phyloP scores from a whole-genome alignment of 2,113 vertebrate genomes.

The Varanus salvator region DNA sequence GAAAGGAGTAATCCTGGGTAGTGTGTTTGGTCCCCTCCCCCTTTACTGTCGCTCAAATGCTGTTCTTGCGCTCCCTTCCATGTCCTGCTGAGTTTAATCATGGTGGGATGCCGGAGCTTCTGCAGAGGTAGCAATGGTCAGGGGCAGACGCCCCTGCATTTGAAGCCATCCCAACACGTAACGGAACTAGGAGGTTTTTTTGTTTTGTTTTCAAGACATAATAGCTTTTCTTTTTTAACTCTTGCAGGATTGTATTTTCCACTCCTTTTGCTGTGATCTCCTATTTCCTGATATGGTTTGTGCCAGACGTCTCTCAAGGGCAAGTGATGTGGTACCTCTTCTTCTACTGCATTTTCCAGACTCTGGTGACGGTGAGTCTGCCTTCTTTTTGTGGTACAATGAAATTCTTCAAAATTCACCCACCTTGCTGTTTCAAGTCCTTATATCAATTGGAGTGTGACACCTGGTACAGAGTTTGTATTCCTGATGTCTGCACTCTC shows the following conservation, averaged over 20 bases:
- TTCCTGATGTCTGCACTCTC: background rate
- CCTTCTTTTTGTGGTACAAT: background rate
- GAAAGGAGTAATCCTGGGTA: background rate
- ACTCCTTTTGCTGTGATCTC: slow-evolving; percentile 88
- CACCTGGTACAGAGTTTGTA: background rate
- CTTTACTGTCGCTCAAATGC: background rate
- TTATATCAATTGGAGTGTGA: background rate
- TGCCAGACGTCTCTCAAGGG: slow-evolving; percentile 84
- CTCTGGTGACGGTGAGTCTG: slow-evolving; percentile 91
- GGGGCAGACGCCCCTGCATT: background rate
- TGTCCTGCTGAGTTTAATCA: background rate
- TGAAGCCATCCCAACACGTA: background rate
- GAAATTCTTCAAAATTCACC: background rate
- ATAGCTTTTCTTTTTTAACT: background rate
- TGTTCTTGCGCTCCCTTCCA: background rate
- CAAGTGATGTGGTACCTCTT: slow-evolving; percentile 91
- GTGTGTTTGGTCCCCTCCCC: background rate
- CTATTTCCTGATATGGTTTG: slow-evolving; percentile 94
- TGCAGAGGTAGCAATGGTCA: background rate
- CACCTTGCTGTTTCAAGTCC: background rate
- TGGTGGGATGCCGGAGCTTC: background rate
- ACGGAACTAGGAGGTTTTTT: no score
- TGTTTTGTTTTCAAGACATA: no score
- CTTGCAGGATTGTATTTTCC: slow-evolving; percentile 89
- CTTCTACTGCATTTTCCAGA: slow-evolving; percentile 97